These are phyloP conservation scores for Champsocephalus gunnari DNA, from an alignment of 2,797 vertebrate genomes.

Conservation along the genomic window DNA sequence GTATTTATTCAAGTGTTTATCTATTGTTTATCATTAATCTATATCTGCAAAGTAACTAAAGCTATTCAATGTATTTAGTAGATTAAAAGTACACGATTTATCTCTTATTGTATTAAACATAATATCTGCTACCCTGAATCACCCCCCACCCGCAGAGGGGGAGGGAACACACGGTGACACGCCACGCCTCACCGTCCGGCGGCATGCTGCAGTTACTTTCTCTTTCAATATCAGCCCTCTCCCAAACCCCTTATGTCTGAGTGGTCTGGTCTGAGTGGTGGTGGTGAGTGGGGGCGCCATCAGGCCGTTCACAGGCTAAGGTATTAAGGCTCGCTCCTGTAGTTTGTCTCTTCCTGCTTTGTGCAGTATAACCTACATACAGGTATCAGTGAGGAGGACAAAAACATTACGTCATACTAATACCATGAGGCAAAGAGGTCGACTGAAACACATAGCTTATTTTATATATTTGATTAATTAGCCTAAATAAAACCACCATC, in stretches of 20 bases:
- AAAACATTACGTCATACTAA: constrained; percentile 68
- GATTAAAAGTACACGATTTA: too few species aligned
- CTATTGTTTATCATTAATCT: too few species aligned
- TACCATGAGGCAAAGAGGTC: constrained; percentile 17
- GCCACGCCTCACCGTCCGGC: background rate
- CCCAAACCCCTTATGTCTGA: background rate
- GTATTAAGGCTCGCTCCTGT: too few species aligned
- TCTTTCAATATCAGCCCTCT: constrained; percentile 48
- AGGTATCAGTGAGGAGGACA: constrained; percentile 10
- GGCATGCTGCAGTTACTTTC: constrained; percentile 37
- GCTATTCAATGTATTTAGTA: too few species aligned
- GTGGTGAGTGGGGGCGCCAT: too few species aligned
- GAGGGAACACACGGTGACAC: background rate
- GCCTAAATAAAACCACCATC: background rate
- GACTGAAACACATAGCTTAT: background rate
- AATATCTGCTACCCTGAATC: background rate
- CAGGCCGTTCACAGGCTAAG: background rate
- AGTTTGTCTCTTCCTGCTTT: background rate
- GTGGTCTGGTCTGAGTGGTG: too few species aligned
- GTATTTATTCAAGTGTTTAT: too few species aligned
- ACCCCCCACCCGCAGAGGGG: too few species aligned
- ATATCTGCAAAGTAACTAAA: too few species aligned
- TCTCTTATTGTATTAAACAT: too few species aligned
- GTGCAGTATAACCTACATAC: background rate
- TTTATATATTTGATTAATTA: background rate